Evolutionary conservation across 2,888 invertebrate species (phyloP), one percentile per base, ranked within the genome.

Genomic region (Dioctria rufipes): DNA sequence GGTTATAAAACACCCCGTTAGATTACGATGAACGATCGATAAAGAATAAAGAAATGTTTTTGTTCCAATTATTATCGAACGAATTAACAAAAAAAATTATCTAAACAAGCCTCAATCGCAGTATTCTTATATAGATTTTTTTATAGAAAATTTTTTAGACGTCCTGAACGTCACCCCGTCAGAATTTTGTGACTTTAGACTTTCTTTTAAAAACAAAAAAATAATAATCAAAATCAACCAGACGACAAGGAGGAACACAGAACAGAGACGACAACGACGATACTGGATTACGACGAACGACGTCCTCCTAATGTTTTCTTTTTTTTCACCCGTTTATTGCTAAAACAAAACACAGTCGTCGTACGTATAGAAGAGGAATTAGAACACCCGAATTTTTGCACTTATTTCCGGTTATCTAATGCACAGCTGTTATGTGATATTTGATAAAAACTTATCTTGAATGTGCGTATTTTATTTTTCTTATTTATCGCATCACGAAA

Each of bases 401-500:
- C 54, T 54, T 54, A 25, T 8, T 11, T 11, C 54, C 54, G 54
- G 11, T 54, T 54, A 11, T 54, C 54, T 54, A n/a, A n/a, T 54
- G 25, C 9, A 54, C 54, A 25, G 25, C 25, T 25, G 54, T 54
- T 54, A 6, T 46, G 46, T 46, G 5, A 8, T 46, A 46, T 46
- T 46, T 54, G 6, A 54, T 11, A n/a, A 11, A 54, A 54, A 6
- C 11, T 54, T 54, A 54, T 54, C 54, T 6, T n/a, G 54, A 54
- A 43, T 42, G 60, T 75, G 73, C 49, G 58, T 42, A 11, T 43
- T 66, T 42, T 66, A 11, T 66, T 66, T 43, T 42, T 60, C 58
- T 37, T 43, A 60, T 60, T 25, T 75, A 75, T 75, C 73, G 58
- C 73, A 75, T 75, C 73, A 75, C 73, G 73, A 60, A 60, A 11